These are phyloP conservation scores for Drosophila kurseongensis DNA, from an alignment of 1,140 invertebrate genomes.

Conservation along the genomic window DNA sequence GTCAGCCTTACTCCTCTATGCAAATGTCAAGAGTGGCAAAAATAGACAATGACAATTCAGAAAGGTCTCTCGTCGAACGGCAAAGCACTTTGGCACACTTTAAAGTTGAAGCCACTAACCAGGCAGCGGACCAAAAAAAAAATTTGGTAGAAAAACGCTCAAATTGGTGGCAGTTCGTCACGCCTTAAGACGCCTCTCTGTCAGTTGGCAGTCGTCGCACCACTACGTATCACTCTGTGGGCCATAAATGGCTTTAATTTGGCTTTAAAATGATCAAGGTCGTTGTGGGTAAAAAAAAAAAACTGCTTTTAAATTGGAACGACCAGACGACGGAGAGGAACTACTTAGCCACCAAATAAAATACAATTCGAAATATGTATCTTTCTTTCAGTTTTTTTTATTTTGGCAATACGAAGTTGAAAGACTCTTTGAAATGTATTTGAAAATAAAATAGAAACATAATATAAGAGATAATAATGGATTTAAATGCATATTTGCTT, in stretches of 20 bases:
- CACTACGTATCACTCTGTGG: slow-evolving; percentile 59
- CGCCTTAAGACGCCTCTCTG: slow-evolving; percentile 73
- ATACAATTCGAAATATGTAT: slow-evolving; percentile 25
- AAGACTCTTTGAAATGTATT: not conserved
- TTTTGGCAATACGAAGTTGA: not conserved
- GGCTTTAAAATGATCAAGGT: slow-evolving; percentile 56
- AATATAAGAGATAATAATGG: too few relatives aligned
- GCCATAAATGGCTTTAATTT: slow-evolving; percentile 79
- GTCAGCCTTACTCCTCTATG: slow-evolving; percentile 63
- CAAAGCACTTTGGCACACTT: slow-evolving; percentile 78
- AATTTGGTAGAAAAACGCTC: slow-evolving; percentile 17
- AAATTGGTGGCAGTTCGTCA: slow-evolving; percentile 76
- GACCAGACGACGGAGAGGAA: slow-evolving; percentile 28
- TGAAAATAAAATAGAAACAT: not conserved
- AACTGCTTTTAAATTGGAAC: slow-evolving; percentile 50
- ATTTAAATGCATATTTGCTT: too few relatives aligned
- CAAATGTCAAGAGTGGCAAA: slow-evolving; percentile 78
- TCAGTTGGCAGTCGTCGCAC: slow-evolving; percentile 62
- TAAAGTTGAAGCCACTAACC: slow-evolving; percentile 50
- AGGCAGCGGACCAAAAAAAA: not conserved
- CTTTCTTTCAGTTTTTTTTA: slow-evolving; percentile 13
- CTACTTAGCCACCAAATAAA: slow-evolving; percentile 30
- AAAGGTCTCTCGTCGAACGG: slow-evolving; percentile 68
- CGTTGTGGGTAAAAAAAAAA: slow-evolving; percentile 27
- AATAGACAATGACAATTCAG: slow-evolving; percentile 74